Evolutionary conservation across 2,797 vertebrate genomes (phyloP).

Genomic region (Sphenodon punctatus): DNA sequence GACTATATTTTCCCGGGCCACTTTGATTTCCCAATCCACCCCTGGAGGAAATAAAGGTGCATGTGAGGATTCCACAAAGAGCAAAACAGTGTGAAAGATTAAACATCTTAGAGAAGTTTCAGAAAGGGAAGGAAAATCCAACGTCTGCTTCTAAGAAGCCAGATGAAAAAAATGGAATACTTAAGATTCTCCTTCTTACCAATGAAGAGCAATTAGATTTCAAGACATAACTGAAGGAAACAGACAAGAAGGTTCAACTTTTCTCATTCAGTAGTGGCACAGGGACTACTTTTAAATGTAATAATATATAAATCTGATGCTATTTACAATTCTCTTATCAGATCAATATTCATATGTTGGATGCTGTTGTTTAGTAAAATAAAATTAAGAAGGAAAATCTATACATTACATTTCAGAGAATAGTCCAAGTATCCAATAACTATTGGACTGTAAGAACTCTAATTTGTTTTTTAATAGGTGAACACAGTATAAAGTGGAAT

Average conservation of each 20-base stretch:
- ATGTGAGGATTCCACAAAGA: too few species aligned
- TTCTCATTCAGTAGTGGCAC: fast-evolving
- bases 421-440: not conserved
- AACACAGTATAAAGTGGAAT: not conserved
- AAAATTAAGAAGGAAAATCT: not conserved
- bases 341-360: fast-evolving
- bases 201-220: not conserved
- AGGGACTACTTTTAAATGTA: not conserved
- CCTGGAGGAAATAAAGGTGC: too few species aligned
- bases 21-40: too few species aligned
- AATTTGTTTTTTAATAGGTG: not conserved
- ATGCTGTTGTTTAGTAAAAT: not conserved
- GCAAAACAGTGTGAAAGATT: too few species aligned
- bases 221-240: not conserved
- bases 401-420: not conserved
- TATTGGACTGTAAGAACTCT: fast-evolving
- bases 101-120: too few species aligned
- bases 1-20: too few species aligned
- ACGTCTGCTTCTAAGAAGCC: too few species aligned
- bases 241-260: fast-evolving
- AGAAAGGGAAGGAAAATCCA: too few species aligned
- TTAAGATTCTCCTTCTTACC: too few species aligned
- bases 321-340: not conserved
- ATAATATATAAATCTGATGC: not conserved
- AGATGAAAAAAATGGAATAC: too few species aligned